Evolutionary conservation across 1,140 invertebrate genomes (phyloP).

Genomic region (Eufriesea mexicana): DNA sequence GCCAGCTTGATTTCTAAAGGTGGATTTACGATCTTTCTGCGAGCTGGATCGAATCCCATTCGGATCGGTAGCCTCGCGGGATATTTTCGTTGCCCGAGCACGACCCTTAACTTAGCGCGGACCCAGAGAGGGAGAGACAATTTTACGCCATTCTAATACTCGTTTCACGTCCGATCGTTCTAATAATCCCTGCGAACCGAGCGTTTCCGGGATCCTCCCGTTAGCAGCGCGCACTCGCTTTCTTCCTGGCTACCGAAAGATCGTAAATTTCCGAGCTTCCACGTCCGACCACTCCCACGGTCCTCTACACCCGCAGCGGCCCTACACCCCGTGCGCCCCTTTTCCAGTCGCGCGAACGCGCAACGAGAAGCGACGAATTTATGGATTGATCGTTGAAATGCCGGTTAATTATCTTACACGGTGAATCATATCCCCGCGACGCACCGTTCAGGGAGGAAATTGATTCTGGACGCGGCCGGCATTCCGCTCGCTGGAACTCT

Average conservation of each 20-base stretch:
- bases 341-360: background rate
- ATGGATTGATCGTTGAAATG: conserved; percentile 13
- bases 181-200: background rate
- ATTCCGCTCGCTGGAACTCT: background rate
- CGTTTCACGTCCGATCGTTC: background rate
- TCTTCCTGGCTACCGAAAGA: conserved; percentile 48
- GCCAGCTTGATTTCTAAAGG: conserved; percentile 52
- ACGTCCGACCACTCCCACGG: conserved; percentile 40
- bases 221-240: background rate
- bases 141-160: background rate
- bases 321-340: too few relatives aligned
- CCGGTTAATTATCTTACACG: conserved; percentile 2
- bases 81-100: background rate
- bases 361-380: background rate
- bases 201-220: background rate
- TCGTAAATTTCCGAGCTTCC: conserved; percentile 55
- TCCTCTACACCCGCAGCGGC: background rate
- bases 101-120: too few relatives aligned
- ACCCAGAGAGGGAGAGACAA: background rate
- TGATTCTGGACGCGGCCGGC: conserved; percentile 11
- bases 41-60: conserved; percentile 16
- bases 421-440: conserved; percentile 1
- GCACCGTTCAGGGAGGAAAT: conserved; percentile 2
- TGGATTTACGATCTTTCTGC: conserved; percentile 45
- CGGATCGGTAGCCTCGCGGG: background rate